Percentiles rank a stretch among this genome's conserved stretches.
Conservation (phyloP, 2,797 vertebrate species). For the Sylvilagus floridanus region DNA sequence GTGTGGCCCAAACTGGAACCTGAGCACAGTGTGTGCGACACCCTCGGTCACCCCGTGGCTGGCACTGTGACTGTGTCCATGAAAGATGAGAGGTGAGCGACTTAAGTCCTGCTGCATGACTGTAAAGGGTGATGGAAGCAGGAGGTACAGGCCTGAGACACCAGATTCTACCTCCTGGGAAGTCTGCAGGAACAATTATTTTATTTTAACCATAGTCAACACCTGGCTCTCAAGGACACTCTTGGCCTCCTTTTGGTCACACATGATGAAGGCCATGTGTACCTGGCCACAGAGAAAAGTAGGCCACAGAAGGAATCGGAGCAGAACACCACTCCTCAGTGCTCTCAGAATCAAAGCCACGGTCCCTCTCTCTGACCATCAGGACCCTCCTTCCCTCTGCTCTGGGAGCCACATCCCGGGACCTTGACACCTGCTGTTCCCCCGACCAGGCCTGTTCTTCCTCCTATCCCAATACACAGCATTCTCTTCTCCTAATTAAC, state of each 20-base stretch:
- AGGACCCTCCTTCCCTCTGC: background rate
- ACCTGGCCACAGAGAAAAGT: constrained; percentile 62
- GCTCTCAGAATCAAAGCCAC: constrained; percentile 31
- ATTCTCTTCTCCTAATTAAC: background rate
- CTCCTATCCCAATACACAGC: background rate
- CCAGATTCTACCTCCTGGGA: background rate
- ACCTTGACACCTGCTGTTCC: too few species aligned
- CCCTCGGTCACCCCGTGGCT: background rate
- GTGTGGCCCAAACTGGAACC: background rate
- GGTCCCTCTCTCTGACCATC: background rate
- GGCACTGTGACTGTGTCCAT: background rate
- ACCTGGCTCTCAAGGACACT: constrained; percentile 49
- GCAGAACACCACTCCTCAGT: constrained; percentile 41
- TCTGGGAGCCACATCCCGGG: too few species aligned
- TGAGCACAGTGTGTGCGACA: background rate
- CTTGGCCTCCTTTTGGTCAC: background rate
- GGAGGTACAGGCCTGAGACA: background rate
- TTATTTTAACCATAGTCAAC: constrained; percentile 38
- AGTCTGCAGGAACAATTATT: background rate
- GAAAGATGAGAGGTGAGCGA: background rate
- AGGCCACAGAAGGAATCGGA: constrained; percentile 72
- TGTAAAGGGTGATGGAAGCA: background rate
- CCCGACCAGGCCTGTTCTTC: background rate
- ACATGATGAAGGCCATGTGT: background rate
- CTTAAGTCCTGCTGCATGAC: background rate